These are phyloP conservation scores for Anolis apletophallus DNA, from an alignment of 2,797 vertebrate species.

Conservation along the genomic window DNA sequence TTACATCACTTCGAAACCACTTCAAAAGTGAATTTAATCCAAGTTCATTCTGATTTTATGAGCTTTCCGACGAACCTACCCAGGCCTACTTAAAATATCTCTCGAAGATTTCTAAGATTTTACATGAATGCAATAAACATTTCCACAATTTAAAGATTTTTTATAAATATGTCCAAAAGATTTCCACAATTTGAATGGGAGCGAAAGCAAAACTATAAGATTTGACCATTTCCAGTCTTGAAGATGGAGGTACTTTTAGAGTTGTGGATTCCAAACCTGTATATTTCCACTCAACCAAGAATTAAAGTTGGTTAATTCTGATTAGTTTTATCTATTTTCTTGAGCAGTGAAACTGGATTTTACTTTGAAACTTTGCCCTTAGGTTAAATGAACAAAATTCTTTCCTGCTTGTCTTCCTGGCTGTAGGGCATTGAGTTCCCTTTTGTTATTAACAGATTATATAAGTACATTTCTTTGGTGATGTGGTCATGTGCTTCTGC, in stretches of 20 bases:
- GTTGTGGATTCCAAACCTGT: neutral
- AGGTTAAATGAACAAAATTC: slow-evolving; percentile 36
- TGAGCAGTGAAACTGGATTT: slow-evolving; percentile 41
- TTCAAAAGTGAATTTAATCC: no score
- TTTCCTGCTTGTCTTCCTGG: neutral
- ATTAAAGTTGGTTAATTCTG: neutral
- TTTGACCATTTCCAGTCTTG: neutral
- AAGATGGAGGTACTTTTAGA: neutral
- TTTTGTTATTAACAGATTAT: slow-evolving; percentile 43
- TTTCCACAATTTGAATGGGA: neutral
- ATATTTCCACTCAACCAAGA: slow-evolving; percentile 5
- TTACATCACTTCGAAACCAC: no score
- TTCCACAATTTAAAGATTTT: neutral
- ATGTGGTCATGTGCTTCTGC: slow-evolving; percentile 27
- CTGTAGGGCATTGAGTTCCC: neutral
- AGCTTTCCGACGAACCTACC: no score
- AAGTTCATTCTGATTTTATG: no score
- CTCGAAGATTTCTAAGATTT: neutral
- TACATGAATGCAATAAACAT: neutral
- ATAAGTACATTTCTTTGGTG: slow-evolving; percentile 40
- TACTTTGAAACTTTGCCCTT: slow-evolving; percentile 34
- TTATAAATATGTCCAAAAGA: neutral
- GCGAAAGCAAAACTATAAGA: neutral
- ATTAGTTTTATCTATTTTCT: slow-evolving; percentile 18
- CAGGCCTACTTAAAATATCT: no score